These are phyloP conservation scores for Thymallus thymallus DNA, from an alignment of 2,113 vertebrate genomes.

Conservation along the genomic window DNA sequence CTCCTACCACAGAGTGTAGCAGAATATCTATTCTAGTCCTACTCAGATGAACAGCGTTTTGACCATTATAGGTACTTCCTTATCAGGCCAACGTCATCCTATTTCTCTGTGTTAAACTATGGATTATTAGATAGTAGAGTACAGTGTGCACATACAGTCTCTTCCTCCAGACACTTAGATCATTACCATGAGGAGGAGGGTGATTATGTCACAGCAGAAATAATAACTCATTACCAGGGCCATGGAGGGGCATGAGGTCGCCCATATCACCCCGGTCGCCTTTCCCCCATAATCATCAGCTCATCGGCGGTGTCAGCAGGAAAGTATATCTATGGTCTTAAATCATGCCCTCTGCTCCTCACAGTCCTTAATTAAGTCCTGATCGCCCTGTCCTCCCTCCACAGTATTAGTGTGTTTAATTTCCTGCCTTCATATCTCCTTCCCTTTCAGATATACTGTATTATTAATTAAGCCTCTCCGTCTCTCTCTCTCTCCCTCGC, in stretches of 20 bases:
- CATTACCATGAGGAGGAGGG: slow-evolving; percentile 44
- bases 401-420: slow-evolving; percentile 75
- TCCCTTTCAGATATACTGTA: slow-evolving; percentile 66
- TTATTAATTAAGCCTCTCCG: slow-evolving; percentile 69
- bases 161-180: slow-evolving; percentile 47
- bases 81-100: slow-evolving; percentile 22
- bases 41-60: slow-evolving; percentile 19
- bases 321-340: slow-evolving; percentile 63
- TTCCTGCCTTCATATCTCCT: slow-evolving; percentile 72
- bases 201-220: slow-evolving; percentile 64
- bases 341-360: slow-evolving; percentile 63
- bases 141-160: not conserved
- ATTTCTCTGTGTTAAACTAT: slow-evolving; percentile 16
- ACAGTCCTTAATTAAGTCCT: slow-evolving; percentile 77
- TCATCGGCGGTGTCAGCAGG: slow-evolving; percentile 60
- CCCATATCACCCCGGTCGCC: slow-evolving; percentile 46
- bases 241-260: slow-evolving; percentile 55
- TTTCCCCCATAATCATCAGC: slow-evolving; percentile 56
- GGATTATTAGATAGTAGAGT: slow-evolving; percentile 41
- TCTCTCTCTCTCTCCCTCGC: slow-evolving; percentile 6
- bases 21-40: not conserved
- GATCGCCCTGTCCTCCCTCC: slow-evolving; percentile 62
- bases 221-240: slow-evolving; percentile 63
- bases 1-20: not conserved
- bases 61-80: slow-evolving; percentile 18